Percentiles rank a stretch among this genome's conserved stretches.
Conservation (phyloP, 1,140 invertebrate genomes). For the Trichonephila clavipes region DNA sequence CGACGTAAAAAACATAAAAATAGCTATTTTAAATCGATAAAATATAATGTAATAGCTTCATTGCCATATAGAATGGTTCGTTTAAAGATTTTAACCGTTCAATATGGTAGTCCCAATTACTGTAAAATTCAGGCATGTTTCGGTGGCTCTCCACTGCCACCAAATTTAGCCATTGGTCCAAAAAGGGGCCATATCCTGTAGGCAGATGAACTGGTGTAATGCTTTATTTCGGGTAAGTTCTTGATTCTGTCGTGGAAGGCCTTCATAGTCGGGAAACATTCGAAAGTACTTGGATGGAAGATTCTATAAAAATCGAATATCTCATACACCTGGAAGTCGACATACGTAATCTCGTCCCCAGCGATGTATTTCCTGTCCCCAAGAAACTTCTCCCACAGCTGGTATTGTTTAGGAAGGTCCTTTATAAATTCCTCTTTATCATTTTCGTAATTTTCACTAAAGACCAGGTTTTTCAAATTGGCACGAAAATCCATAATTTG, state of each 20-base stretch:
- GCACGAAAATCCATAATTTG: conserved; percentile 82
- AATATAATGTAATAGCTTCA: too few species aligned
- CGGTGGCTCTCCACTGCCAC: conserved; percentile 57
- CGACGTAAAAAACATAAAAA: too few species aligned
- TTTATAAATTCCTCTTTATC: conserved; percentile 77
- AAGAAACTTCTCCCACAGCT: conserved; percentile 81
- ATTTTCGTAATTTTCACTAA: conserved; percentile 73
- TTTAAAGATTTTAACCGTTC: too few species aligned
- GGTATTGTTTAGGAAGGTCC: conserved; percentile 79
- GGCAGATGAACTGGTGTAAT: conserved; percentile 80
- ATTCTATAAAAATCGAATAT: conserved; percentile 81
- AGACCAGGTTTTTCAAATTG: conserved; percentile 78
- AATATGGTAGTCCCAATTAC: too few species aligned
- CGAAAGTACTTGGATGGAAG: conserved; percentile 80
- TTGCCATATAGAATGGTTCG: too few species aligned
- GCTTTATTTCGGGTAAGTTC: conserved; percentile 79
- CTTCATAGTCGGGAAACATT: conserved; percentile 80
- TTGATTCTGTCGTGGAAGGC: conserved; percentile 80
- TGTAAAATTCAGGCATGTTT: neutral
- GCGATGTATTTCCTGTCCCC: conserved; percentile 81
- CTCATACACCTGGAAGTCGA: conserved; percentile 83
- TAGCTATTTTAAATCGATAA: too few species aligned
- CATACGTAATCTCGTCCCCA: conserved; percentile 82
- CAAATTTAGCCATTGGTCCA: conserved; percentile 80
- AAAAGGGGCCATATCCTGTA: conserved; percentile 80